phyloP scores from a whole-genome alignment of 2,797 vertebrate species.

The Karalla daura region DNA sequence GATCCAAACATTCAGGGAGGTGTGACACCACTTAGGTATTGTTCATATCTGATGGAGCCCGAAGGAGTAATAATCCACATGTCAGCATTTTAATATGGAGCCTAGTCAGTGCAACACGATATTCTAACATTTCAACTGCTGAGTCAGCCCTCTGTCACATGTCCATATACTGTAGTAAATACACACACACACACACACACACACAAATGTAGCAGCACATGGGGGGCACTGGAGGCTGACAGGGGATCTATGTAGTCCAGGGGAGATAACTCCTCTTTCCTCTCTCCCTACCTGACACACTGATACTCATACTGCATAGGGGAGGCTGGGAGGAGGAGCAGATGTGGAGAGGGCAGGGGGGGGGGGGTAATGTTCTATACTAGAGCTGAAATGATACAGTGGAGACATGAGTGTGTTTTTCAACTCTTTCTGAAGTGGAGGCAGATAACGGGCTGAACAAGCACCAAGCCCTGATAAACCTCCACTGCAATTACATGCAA shows the following conservation, averaged over 20 bases:
- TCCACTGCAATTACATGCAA: constrained; percentile 58
- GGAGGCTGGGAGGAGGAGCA: background rate
- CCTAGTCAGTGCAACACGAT: constrained; percentile 45
- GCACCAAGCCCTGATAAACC: constrained; percentile 52
- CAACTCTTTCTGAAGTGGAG: constrained; percentile 49
- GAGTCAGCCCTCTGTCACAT: constrained; percentile 59
- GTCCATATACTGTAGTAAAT: constrained; percentile 3
- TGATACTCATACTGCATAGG: constrained; percentile 33
- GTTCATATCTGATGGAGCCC: constrained; percentile 68
- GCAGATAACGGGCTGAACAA: constrained; percentile 42
- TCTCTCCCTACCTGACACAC: constrained; percentile 36
- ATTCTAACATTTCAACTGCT: constrained; percentile 39
- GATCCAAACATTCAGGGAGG: constrained; percentile 23
- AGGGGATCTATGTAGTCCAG: constrained; percentile 37
- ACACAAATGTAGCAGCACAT: constrained; percentile 37
- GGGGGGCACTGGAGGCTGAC: constrained; percentile 35
- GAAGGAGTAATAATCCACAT: constrained; percentile 68
- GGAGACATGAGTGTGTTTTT: background rate
- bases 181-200: background rate
- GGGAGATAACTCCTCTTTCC: constrained; percentile 49
- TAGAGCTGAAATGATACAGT: constrained; percentile 35
- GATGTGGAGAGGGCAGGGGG: background rate
- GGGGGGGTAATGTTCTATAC: constrained; percentile 6
- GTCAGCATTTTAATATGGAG: constrained; percentile 66
- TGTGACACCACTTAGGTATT: constrained; percentile 56